These are phyloP conservation scores for Nemapogon koenigi DNA, from an alignment of 2,888 invertebrate genomes.

Conservation along the genomic window DNA sequence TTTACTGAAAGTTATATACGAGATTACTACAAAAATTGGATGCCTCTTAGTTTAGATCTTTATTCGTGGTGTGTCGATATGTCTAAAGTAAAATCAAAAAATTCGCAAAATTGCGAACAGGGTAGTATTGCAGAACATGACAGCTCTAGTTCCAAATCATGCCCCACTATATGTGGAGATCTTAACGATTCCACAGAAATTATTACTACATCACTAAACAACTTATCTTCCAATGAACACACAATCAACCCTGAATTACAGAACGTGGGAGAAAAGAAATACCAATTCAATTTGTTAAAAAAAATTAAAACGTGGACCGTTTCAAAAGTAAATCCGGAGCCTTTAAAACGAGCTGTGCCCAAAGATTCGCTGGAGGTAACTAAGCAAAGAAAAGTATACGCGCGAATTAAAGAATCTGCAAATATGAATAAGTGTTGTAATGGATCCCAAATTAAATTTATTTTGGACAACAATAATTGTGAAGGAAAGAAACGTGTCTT, in stretches of 20 bases:
- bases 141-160: slow-evolving; percentile 33
- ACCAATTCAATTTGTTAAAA: slow-evolving; percentile 20
- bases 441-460: no score
- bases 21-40: slow-evolving; percentile 37
- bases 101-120: no score
- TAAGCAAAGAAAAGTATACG: slow-evolving; percentile 33
- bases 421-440: not conserved
- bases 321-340: slow-evolving; percentile 15
- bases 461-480: no score
- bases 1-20: slow-evolving; percentile 40
- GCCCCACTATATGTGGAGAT: slow-evolving; percentile 36
- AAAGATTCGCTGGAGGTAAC: slow-evolving; percentile 47
- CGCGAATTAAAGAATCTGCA: slow-evolving; percentile 23
- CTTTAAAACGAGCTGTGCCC: slow-evolving; percentile 23
- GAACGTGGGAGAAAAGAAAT: slow-evolving; percentile 15
- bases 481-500: no score
- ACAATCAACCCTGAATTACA: no score
- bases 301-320: slow-evolving; percentile 19
- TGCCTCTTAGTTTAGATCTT: slow-evolving; percentile 30
- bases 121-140: no score
- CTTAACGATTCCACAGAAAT: no score
- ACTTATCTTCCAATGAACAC: no score
- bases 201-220: no score
- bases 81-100: no score
- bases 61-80: slow-evolving; percentile 35